These are phyloP conservation scores for Eristalinus aeneus DNA, from an alignment of 2,888 invertebrate genomes.

Conservation along the genomic window DNA sequence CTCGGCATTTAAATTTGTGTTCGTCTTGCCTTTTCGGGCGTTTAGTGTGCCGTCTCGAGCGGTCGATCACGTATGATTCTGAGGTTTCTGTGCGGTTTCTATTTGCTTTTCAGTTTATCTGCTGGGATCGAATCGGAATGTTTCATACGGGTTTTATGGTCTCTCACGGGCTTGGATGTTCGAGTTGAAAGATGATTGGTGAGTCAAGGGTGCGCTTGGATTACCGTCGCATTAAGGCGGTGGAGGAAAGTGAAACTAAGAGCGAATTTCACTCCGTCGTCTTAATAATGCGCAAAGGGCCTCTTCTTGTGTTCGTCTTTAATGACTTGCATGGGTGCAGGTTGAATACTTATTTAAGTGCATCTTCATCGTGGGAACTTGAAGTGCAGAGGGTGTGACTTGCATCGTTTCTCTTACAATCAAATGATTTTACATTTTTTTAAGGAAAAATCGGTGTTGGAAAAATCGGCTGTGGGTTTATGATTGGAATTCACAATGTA, in stretches of 20 bases:
- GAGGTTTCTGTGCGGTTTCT: neutral
- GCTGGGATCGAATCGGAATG: neutral
- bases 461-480: too few relatives aligned
- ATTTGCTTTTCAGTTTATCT: conserved; percentile 4
- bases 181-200: neutral
- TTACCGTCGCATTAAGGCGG: neutral
- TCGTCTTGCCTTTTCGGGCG: conserved; percentile 1
- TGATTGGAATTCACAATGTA: too few relatives aligned
- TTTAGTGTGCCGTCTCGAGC: neutral
- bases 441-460: too few relatives aligned
- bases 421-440: too few relatives aligned
- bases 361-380: neutral
- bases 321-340: neutral
- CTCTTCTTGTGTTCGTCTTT: neutral
- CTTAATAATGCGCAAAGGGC: neutral
- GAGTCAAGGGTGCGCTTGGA: neutral
- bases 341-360: neutral
- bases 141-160: neutral
- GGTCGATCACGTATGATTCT: conserved; percentile 16
- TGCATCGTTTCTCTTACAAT: too few relatives aligned
- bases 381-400: neutral
- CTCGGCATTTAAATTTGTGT: conserved; percentile 33
- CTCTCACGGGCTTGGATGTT: neutral
- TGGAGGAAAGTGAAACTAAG: neutral
- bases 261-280: neutral